phyloP scores from a whole-genome alignment of 2,797 vertebrate species.

The Graptemys geographica region DNA sequence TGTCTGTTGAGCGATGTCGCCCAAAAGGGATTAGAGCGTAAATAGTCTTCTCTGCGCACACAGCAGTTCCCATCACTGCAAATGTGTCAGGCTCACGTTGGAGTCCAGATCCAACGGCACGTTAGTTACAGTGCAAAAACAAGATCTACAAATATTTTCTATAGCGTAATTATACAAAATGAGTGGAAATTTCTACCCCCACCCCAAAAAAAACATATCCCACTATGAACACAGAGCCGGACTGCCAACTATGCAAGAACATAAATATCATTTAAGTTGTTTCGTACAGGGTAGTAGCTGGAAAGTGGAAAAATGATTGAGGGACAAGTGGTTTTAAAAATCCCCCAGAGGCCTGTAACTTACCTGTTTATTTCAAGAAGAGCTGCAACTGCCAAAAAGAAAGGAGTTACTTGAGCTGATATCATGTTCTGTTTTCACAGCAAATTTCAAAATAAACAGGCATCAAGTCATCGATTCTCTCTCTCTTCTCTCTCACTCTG shows the following conservation, averaged over 20 bases:
- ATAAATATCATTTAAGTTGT: conserved; percentile 61
- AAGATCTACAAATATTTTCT: conserved; percentile 70
- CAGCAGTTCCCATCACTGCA: not conserved
- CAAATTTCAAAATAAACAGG: conserved; percentile 53
- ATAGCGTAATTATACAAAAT: conserved; percentile 74
- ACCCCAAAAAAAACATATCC: conserved; percentile 25
- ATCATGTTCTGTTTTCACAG: conserved; percentile 48
- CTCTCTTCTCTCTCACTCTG: not conserved
- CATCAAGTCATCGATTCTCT: not conserved
- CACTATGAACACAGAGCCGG: conserved; percentile 35
- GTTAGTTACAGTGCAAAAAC: conserved; percentile 49
- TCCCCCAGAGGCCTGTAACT: conserved; percentile 28
- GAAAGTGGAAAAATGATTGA: conserved; percentile 68
- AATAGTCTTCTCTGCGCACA: conserved; percentile 35
- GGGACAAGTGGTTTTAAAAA: conserved; percentile 63
- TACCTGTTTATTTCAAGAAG: conserved; percentile 73
- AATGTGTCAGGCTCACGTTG: conserved; percentile 58
- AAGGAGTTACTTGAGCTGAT: conserved; percentile 50
- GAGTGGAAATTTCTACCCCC: conserved; percentile 69
- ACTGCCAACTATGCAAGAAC: conserved; percentile 45
- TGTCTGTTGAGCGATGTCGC: conserved; percentile 3
- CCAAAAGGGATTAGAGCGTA: conserved; percentile 29
- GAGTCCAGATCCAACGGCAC: conserved; percentile 31
- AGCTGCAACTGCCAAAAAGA: conserved; percentile 39
- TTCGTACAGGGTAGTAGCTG: conserved; percentile 40